phyloP scores from a whole-genome alignment of 2,797 vertebrate species.

The Triplophysa yarkandensis region DNA sequence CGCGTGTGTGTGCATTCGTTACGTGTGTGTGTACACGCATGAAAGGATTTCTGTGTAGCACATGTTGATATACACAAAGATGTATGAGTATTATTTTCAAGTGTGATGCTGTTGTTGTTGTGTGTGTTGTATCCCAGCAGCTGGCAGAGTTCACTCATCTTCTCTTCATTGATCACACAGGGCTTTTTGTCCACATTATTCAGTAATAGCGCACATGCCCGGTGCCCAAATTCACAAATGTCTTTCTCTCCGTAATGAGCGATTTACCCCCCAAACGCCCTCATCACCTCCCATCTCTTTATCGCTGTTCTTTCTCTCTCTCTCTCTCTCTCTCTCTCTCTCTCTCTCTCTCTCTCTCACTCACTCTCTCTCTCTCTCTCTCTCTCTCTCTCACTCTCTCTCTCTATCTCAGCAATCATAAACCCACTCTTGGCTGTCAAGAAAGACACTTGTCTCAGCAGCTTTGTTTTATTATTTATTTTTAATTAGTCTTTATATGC shows the following conservation, averaged over 20 bases:
- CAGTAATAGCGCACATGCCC: constrained; percentile 86
- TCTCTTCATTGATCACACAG: constrained; percentile 91
- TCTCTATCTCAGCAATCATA: constrained; percentile 69
- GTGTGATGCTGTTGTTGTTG: constrained; percentile 49
- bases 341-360: constrained; percentile 48
- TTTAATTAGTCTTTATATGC: constrained; percentile 76
- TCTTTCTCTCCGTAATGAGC: constrained; percentile 88
- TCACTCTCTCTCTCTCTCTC: constrained; percentile 56
- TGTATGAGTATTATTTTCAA: constrained; percentile 50
- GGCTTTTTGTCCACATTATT: constrained; percentile 73
- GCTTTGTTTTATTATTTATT: constrained; percentile 76
- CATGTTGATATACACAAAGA: constrained; percentile 52
- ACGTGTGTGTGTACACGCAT: constrained; percentile 40
- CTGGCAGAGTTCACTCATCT: constrained; percentile 76
- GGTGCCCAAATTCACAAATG: constrained; percentile 87
- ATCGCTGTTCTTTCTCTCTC: constrained; percentile 32
- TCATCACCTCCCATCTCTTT: constrained; percentile 74
- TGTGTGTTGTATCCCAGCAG: constrained; percentile 63
- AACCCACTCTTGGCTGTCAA: constrained; percentile 74
- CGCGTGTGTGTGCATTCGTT: constrained; percentile 44
- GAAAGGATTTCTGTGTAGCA: constrained; percentile 45
- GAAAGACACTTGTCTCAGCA: constrained; percentile 72
- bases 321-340: constrained; percentile 49
- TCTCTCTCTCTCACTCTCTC: constrained; percentile 38
- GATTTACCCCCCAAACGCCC: constrained; percentile 89